Evolutionary conservation across 2,113 vertebrate genomes (phyloP), one percentile per base, ranked within the genome.

Genomic region (Tympanuchus pallidicinctus): DNA sequence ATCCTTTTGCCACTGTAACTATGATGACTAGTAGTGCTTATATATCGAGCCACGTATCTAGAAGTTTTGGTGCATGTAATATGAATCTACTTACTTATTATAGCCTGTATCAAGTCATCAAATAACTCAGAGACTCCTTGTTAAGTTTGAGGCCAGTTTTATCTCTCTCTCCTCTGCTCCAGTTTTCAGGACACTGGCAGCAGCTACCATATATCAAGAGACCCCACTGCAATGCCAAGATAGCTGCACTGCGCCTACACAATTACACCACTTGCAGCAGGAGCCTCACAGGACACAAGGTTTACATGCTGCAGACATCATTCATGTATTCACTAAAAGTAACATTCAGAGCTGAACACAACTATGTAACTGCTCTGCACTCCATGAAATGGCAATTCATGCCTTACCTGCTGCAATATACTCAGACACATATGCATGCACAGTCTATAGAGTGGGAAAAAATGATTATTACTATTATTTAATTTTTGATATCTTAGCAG

Each of bases 321-420:
- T 30, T 92, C 74, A 47, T 0, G 0, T 59, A 69, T 52, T n/a
- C 2, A 1, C 75, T 76, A 38, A 10, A 88, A 70, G 38, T 22
- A 21, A 30, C 70, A 38, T 36, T 69, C 43, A 43, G 54, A 45
- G 25, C 34, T 66, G 36, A 73, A 87, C 59, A 45, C 36, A 38
- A 8, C 24, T 56, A 28, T 65, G 15, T 47, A 85, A 22, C 13
- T 67, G 59, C 27, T 28, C 48, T 14, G 27, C 19, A 61, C 40
- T 56, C 84, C 24, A 14, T 0, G 0, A 56, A 92, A 82, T 27
- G 54, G 14, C 17, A 70, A 65, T 16, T n/a, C 0, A 0, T 27
- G 71, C 25, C 42, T 92, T 36, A 57, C 57, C 52, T 84, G 42
- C 47, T 92, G 43, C 34, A 81, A 11, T 14, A 47, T 15, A 19